Evolutionary conservation across 2,888 invertebrate species (phyloP).

Genomic region (Cantharis rustica): DNA sequence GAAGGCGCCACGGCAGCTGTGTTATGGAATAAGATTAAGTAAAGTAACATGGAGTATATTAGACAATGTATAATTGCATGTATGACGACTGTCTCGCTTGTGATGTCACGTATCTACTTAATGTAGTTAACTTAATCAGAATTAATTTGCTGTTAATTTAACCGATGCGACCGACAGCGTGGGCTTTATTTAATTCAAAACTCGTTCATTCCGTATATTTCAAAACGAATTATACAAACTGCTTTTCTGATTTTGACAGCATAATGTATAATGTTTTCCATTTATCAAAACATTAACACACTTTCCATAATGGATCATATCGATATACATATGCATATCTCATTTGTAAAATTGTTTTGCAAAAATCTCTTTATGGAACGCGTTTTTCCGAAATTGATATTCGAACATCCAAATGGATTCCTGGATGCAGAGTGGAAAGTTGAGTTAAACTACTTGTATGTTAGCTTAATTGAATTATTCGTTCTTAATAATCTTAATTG

Average conservation of each 20-base stretch:
- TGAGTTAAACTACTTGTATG: background rate
- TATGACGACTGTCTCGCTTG: slow-evolving; percentile 46
- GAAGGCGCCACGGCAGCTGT: slow-evolving; percentile 29
- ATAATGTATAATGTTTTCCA: background rate
- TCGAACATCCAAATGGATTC: background rate
- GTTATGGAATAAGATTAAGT: slow-evolving; percentile 27
- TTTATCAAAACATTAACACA: background rate
- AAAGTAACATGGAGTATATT: slow-evolving; percentile 33
- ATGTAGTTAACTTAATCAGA: slow-evolving; percentile 54
- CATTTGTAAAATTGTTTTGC: background rate
- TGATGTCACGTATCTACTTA: slow-evolving; percentile 53
- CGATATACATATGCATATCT: background rate
- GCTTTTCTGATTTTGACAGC: slow-evolving; percentile 23
- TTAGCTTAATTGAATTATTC: slow-evolving; percentile 12
- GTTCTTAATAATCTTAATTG: slow-evolving; percentile 19
- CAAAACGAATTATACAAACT: slow-evolving; percentile 29
- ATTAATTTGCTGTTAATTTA: slow-evolving; percentile 54
- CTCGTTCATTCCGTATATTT: slow-evolving; percentile 35
- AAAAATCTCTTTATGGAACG: no score
- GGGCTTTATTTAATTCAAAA: slow-evolving; percentile 47
- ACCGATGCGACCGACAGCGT: slow-evolving; percentile 49
- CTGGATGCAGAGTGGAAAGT: background rate
- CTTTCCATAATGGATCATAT: background rate
- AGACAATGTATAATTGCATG: slow-evolving; percentile 41
- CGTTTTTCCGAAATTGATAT: background rate